Evolutionary conservation across 1,140 invertebrate genomes (phyloP).

Genomic region (Phenacoccus solenopsis): DNA sequence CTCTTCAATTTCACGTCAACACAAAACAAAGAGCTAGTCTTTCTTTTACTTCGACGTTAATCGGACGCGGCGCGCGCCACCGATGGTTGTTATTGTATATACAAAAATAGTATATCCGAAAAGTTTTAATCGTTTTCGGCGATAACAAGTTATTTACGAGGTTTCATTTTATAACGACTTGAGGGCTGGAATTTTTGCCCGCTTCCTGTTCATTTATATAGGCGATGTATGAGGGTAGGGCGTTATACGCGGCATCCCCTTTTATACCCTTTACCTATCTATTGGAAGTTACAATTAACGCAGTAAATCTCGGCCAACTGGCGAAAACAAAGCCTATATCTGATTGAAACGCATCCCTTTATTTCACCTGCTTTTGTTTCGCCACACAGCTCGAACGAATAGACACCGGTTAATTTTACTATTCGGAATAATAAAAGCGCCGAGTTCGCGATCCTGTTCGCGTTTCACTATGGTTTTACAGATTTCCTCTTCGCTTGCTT

Average conservation of each 20-base stretch:
- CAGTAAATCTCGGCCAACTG: not conserved
- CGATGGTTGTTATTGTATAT: too few relatives aligned
- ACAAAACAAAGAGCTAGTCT: too few relatives aligned
- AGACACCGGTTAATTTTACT: not conserved
- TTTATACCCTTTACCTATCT: not conserved
- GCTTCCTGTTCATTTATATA: too few relatives aligned
- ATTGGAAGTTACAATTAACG: not conserved
- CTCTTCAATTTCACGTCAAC: too few relatives aligned
- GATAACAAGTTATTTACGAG: not conserved
- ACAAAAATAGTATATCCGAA: not conserved
- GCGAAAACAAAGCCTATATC: not conserved
- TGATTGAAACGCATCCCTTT: not conserved
- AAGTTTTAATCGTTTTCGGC: not conserved
- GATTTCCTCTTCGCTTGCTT: too few relatives aligned
- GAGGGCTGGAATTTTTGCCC: not conserved
- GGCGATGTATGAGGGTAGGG: too few relatives aligned
- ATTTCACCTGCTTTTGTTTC: not conserved
- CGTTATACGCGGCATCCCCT: too few relatives aligned
- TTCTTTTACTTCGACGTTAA: too few relatives aligned
- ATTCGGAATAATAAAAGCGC: not conserved
- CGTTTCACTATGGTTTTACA: too few relatives aligned
- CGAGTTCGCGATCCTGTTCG: too few relatives aligned
- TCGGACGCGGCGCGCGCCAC: too few relatives aligned
- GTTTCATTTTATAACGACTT: not conserved
- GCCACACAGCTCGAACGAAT: not conserved